Evolutionary conservation across 1,140 invertebrate genomes (phyloP), one percentile per base, ranked within the genome.

Genomic region (Trachymyrmex cornetzi): DNA sequence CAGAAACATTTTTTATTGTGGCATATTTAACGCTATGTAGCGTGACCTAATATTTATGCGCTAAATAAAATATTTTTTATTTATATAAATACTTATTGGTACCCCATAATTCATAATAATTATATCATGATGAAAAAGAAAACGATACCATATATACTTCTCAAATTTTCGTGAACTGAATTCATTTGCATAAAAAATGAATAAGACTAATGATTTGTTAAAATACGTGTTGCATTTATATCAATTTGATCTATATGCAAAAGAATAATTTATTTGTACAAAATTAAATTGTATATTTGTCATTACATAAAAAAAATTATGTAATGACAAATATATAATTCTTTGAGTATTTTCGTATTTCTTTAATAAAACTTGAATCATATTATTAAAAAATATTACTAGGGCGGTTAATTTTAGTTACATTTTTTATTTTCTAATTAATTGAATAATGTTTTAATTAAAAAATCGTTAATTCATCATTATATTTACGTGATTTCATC

Each of bases 381-480:
- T 16, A 24, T 27, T 53, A 53, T 44, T 22, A n/a, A 30, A 38
- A 75, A 38, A 55, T 74, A 34, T 75, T 72, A 50, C 50, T 2
- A 24, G 16, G 7, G 19, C 27, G 11, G 0, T 64, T 30, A 64
- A 14, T 48, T 64, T 64, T 66, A 44, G 5, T 27, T 77, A 19
- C 0, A 79, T 50, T 6, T 30, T 2, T 27, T 55, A 7, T 27
- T 63, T 14, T 63, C 2, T 16, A 27, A 55, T 61, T 14, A 63
- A 63, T 63, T 27, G 3, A 63, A 63, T 30, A 57, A n/a, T 57
- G 6, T 75, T 57, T 34, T 66, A n/a, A 79, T 79, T 30, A n/a
- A 71, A 3, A 1, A 44, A 44, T 44, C 6, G 14, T 71, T 71
- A 71, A 44, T 24, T 38, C 19, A 30, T 22, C 38, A 14, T 19